Evolutionary conservation across 2,888 invertebrate species (phyloP).

Genomic region (Phortica magna): DNA sequence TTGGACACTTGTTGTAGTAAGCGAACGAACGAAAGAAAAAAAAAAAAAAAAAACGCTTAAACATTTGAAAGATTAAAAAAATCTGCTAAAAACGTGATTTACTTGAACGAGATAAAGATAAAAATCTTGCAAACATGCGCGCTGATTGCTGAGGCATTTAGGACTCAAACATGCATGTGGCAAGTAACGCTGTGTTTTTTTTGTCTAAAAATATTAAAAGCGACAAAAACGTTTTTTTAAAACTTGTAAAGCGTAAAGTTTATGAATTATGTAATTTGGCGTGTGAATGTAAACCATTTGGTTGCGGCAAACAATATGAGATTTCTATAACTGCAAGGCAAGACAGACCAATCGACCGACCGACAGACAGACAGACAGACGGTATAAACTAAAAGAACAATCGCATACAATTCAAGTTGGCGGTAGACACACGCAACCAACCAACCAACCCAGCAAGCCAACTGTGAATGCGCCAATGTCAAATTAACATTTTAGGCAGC

Average conservation of each 20-base stretch:
- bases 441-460: slow-evolving; percentile 3
- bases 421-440: not conserved
- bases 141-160: slow-evolving; percentile 3
- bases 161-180: not conserved
- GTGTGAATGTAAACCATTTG: slow-evolving; percentile 73
- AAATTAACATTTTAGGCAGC: slow-evolving; percentile 29
- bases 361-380: slow-evolving; percentile 8
- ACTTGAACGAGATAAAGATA: slow-evolving; percentile 27
- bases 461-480: slow-evolving; percentile 18
- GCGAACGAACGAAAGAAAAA: not conserved
- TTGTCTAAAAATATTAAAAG: not conserved
- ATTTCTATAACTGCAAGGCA: not conserved
- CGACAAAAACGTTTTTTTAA: not conserved
- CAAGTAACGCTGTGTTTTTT: not conserved
- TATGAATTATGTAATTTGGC: slow-evolving; percentile 68
- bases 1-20: slow-evolving; percentile 10
- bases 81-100: slow-evolving; percentile 19
- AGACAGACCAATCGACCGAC: not conserved
- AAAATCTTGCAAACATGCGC: slow-evolving; percentile 5
- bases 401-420: slow-evolving; percentile 13
- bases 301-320: slow-evolving; percentile 35
- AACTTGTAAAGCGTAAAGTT: not conserved
- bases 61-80: not conserved
- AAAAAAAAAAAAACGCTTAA: not conserved
- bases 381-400: slow-evolving; percentile 2